Conservation (phyloP, 92 coral and sea anemone genomes). For the Porites divaricata region DNA sequence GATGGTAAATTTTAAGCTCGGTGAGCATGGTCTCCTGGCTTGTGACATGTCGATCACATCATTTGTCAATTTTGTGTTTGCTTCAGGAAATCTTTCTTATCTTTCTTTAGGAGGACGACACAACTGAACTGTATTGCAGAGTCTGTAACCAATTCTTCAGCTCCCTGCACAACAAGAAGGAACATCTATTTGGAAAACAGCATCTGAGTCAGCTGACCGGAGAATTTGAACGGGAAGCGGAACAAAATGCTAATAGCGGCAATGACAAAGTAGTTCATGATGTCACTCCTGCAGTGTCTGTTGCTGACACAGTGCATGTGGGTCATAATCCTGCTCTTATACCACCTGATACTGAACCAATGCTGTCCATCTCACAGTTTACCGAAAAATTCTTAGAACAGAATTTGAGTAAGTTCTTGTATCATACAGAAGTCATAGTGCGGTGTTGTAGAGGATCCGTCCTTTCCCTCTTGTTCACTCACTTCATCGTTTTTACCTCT, state of each 20-base stretch:
- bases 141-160: slow-evolving; percentile 94
- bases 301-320: slow-evolving; percentile 29
- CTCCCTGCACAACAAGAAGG: slow-evolving; percentile 88
- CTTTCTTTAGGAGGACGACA: slow-evolving; percentile 62
- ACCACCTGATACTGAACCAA: slow-evolving; percentile 25
- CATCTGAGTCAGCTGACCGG: slow-evolving; percentile 88
- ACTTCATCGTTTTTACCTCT: too few species aligned
- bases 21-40: too few species aligned
- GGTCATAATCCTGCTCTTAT: neutral
- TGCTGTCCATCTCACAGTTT: slow-evolving; percentile 74
- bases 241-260: slow-evolving; percentile 55
- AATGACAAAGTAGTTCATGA: slow-evolving; percentile 29
- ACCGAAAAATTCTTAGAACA: slow-evolving; percentile 85
- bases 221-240: slow-evolving; percentile 93
- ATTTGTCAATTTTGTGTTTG: neutral
- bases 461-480: too few species aligned
- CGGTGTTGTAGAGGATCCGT: too few species aligned
- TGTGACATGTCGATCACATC: too few species aligned
- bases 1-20: too few species aligned
- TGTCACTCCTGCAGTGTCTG: slow-evolving; percentile 23
- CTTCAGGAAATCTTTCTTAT: neutral
- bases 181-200: slow-evolving; percentile 90
- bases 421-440: too few species aligned
- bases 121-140: slow-evolving; percentile 79
- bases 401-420: slow-evolving; percentile 70